Evolutionary conservation across 2,113 vertebrate species (phyloP).

Genomic region (Conger conger): DNA sequence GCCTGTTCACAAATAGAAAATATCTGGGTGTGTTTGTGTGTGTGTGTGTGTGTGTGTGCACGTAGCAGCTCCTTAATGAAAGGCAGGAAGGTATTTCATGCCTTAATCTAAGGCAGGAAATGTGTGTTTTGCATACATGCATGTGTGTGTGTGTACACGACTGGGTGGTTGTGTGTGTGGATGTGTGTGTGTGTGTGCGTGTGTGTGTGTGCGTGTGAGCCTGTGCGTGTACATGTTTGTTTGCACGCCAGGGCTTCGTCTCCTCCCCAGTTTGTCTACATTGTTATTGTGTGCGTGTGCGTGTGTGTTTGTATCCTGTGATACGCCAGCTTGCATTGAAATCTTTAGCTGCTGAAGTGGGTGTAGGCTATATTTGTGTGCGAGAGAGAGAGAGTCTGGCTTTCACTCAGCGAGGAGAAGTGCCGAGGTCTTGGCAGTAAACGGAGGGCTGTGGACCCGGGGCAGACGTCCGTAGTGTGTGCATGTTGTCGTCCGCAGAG

Average conservation of each 20-base stretch:
- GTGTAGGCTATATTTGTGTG: conserved; percentile 29
- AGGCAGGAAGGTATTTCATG: no score
- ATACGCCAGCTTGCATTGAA: conserved; percentile 49
- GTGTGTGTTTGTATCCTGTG: no score
- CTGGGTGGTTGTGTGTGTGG: conserved; percentile 32
- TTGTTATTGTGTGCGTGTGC: conserved; percentile 33
- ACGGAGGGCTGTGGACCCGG: neutral
- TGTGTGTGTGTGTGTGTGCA: neutral
- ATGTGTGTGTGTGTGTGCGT: conserved; percentile 32
- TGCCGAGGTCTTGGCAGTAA: conserved; percentile 4
- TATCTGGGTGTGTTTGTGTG: conserved; percentile 36
- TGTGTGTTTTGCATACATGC: conserved; percentile 44
- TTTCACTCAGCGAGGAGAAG: conserved; percentile 9
- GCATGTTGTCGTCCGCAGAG: neutral
- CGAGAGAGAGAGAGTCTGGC: conserved; percentile 34
- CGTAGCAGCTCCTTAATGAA: neutral
- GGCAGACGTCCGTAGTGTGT: neutral
- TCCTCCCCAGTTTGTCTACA: conserved; percentile 52
- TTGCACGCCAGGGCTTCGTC: conserved; percentile 44
- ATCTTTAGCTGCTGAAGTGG: conserved; percentile 23
- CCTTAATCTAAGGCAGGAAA: conserved; percentile 12
- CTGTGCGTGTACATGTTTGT: conserved; percentile 49
- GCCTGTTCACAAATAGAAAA: conserved; percentile 53
- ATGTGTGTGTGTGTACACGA: conserved; percentile 42
- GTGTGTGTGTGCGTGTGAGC: conserved; percentile 38